A percentile compares a stretch with the other conserved stretches of the same genome.
Evolutionary conservation across 2,113 vertebrate species (phyloP).

Genomic region (Platysteira castanea): DNA sequence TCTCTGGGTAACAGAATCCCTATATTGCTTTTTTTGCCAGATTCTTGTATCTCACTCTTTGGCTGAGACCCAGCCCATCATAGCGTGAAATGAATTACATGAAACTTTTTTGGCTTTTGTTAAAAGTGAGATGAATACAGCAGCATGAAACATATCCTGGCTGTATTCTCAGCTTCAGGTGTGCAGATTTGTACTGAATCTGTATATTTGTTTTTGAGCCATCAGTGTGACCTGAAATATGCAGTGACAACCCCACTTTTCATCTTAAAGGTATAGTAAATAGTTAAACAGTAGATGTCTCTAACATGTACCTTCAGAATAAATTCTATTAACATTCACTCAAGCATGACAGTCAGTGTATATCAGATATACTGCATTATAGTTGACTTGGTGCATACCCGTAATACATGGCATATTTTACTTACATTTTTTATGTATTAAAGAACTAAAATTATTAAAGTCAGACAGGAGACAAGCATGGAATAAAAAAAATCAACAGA

Average conservation of each 20-base stretch:
- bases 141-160: constrained; percentile 40
- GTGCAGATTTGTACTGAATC: constrained; percentile 59
- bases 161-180: constrained; percentile 63
- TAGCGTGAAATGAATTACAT: constrained; percentile 77
- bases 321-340: constrained; percentile 83
- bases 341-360: constrained; percentile 81
- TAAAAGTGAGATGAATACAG: constrained; percentile 69
- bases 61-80: constrained; percentile 73
- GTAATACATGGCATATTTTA: constrained; percentile 80
- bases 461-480: constrained; percentile 71
- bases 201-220: constrained; percentile 69
- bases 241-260: constrained; percentile 70
- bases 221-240: constrained; percentile 67
- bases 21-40: constrained; percentile 69
- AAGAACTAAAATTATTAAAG: constrained; percentile 80
- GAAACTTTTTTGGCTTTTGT: constrained; percentile 75
- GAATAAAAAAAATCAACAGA: constrained; percentile 64
- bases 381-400: constrained; percentile 78
- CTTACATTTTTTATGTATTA: constrained; percentile 78
- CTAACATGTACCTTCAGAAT: constrained; percentile 79
- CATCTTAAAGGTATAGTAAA: constrained; percentile 78
- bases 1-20: constrained; percentile 67
- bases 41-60: constrained; percentile 71
- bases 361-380: constrained; percentile 83
- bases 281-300: constrained; percentile 79